Base-by-base conservation (phyloP, 2,888 invertebrate species). In the Pyrrhopygopsis socrates region DNA sequence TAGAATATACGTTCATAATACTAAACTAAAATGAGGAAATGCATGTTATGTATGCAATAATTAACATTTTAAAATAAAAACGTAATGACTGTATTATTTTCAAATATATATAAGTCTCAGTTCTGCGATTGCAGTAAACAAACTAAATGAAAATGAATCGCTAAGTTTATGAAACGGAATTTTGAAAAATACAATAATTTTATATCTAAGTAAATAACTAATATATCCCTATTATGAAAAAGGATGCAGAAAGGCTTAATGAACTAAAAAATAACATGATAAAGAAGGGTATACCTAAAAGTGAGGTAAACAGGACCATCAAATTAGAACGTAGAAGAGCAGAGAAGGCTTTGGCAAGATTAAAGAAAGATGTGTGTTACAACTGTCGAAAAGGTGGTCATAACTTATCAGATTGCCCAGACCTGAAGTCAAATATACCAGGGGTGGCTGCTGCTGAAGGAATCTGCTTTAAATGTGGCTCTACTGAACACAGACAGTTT, bases 381-480 rank as follows among this genome's bases (percentile, higher is more conserved):
- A 99, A 99, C 92, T 99, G 99, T 95, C 96, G 98, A 77, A 98
- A 99, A 96, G 98, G 99, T 11, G 99, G 99, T 0, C 99, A 99
- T 95, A 98, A 99, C 92, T 97, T 99, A 45, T 99, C 99, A 0
- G 99, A 99, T 86, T 99, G 99, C 97, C 99, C 99, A 0, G 98
- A 99, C 73, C 94, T 99, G 20, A 98, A 98, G 91, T 97, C 98
- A 13, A 98, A 98, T 92, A 98, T 98, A 94, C 97, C 97, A 54
- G 97, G 96, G 24, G 96, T 97, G 4, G 97, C 98, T 81, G 95
- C 97, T 0, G 98, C 97, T 8, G 98, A 98, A 73, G 99, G 99
- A 11, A 98, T 99, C 71, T 99, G 99, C 95, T 99, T 99, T 95
- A 99, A 99, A 96, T 99, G 99, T 97, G 99, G 99, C 0, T 99